phyloP scores from a whole-genome alignment of 1,140 invertebrate genomes.

The Seison nebaliae region DNA sequence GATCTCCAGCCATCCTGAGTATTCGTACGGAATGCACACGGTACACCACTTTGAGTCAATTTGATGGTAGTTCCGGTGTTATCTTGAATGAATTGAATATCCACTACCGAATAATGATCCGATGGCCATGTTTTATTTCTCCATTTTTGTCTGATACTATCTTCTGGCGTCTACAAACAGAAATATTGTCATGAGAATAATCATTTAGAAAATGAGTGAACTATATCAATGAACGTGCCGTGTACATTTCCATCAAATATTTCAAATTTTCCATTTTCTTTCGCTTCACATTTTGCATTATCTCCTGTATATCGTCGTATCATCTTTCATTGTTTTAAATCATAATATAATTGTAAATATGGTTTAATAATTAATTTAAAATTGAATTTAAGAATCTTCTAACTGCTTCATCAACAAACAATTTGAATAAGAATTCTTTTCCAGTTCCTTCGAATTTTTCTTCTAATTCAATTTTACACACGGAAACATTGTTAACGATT shows the following conservation, averaged over 20 bases:
- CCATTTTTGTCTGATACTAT: conserved; percentile 72
- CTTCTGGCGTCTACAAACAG: conserved; percentile 36
- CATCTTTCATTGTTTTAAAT: neutral
- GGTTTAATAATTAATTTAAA: too few species aligned
- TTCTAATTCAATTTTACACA: too few species aligned
- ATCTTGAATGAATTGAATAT: conserved; percentile 51
- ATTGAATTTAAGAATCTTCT: too few species aligned
- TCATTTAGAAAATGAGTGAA: conserved; percentile 3
- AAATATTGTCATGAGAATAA: conserved; percentile 3
- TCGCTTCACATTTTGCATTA: conserved; percentile 36
- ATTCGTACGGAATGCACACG: conserved; percentile 43
- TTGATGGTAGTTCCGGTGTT: conserved; percentile 51
- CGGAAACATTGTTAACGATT: too few species aligned
- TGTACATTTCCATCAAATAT: conserved; percentile 67
- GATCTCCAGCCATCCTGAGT: conserved; percentile 61
- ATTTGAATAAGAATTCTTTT: too few species aligned
- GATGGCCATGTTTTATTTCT: conserved; percentile 71
- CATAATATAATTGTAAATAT: too few species aligned
- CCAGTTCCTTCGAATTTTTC: too few species aligned
- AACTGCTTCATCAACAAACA: too few species aligned
- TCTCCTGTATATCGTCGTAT: conserved; percentile 19
- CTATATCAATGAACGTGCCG: conserved; percentile 49
- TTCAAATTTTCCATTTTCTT: conserved; percentile 56
- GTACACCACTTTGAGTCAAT: conserved; percentile 49
- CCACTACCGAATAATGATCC: conserved; percentile 64